Evolutionary conservation across 2,113 vertebrate genomes (phyloP).

Genomic region (Falco punctatus): DNA sequence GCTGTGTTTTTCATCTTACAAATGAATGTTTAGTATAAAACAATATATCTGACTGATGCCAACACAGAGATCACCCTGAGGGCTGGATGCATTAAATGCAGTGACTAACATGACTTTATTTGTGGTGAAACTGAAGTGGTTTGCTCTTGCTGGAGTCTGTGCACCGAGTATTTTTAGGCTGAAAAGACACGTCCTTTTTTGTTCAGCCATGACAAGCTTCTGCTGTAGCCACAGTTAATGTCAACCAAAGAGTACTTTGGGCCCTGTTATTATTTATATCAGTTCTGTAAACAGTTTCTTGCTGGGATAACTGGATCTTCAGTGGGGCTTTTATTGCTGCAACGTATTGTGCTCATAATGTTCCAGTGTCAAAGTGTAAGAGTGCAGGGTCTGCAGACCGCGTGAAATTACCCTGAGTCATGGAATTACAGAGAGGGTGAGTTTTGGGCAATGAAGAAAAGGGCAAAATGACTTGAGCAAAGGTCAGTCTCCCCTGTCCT

Average conservation of each 20-base stretch:
- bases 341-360: neutral
- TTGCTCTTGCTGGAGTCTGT: neutral
- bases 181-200: neutral
- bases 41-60: neutral
- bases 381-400: neutral
- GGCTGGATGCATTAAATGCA: neutral
- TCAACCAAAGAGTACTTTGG: neutral
- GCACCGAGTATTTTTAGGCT: neutral
- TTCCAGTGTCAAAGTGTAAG: neutral
- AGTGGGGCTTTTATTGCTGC: neutral
- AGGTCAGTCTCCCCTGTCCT: rapidly evolving
- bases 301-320: neutral
- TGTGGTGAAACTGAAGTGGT: neutral
- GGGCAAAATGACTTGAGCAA: neutral
- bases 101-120: neutral
- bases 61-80: neutral
- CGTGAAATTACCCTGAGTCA: neutral
- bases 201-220: neutral
- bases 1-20: neutral
- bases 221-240: neutral
- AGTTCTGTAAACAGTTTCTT: neutral
- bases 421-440: neutral
- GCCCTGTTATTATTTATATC: neutral
- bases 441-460: neutral
- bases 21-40: neutral